Percentiles rank a stretch among this genome's conserved stretches.
Conservation (phyloP, 2,113 vertebrate genomes). For the Oryzias melastigma region DNA sequence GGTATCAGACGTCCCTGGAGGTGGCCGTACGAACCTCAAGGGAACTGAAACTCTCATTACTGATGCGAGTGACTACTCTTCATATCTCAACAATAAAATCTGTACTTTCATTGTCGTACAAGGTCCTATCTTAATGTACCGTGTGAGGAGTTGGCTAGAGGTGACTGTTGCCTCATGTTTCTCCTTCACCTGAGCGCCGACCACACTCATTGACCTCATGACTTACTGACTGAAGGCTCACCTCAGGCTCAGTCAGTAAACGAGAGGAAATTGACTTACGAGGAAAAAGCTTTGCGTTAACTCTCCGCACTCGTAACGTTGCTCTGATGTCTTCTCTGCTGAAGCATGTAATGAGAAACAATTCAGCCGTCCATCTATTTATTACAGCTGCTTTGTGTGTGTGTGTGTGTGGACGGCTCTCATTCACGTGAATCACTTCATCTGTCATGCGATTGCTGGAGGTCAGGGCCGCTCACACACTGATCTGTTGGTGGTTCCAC, state of each 20-base stretch:
- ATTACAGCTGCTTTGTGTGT: slow-evolving; percentile 9
- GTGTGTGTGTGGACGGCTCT: slow-evolving; percentile 4
- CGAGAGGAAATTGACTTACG: slow-evolving; percentile 10
- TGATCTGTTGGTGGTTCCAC: not conserved
- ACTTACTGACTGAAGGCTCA: slow-evolving; percentile 15
- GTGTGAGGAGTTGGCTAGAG: too few relatives aligned
- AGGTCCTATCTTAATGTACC: too few relatives aligned
- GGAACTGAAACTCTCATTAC: too few relatives aligned
- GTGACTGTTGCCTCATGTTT: too few relatives aligned
- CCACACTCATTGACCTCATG: slow-evolving; percentile 38
- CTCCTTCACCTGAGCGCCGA: not conserved
- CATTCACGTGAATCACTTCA: slow-evolving; percentile 34
- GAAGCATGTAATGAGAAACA: slow-evolving; percentile 38
- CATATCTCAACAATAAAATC: too few relatives aligned
- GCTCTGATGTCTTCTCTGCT: not conserved
- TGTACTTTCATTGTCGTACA: too few relatives aligned
- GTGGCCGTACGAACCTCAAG: too few relatives aligned
- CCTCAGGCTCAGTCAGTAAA: slow-evolving; percentile 5
- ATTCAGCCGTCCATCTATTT: slow-evolving; percentile 24
- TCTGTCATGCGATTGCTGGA: slow-evolving; percentile 18
- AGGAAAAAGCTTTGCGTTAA: slow-evolving; percentile 8
- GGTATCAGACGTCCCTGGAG: too few relatives aligned
- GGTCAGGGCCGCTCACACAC: slow-evolving; percentile 23
- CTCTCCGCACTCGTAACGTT: not conserved
- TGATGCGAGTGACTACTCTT: too few relatives aligned